Conservation (phyloP, 1,140 invertebrate genomes). For the Oncopodura yosiiana region DNA sequence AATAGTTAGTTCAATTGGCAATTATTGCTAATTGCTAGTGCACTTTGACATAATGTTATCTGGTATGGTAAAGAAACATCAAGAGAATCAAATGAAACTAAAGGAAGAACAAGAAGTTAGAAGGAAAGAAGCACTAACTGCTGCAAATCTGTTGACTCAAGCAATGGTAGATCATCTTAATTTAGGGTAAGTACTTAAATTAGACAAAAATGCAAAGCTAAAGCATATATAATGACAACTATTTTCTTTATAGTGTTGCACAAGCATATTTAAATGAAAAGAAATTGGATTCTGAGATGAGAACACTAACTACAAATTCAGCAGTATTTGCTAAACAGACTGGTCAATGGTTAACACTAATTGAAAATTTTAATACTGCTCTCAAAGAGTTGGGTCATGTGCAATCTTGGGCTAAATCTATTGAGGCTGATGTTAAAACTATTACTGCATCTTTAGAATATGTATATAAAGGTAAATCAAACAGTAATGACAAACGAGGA, state of each 20-base stretch:
- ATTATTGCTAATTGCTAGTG: no score
- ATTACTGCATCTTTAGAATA: constrained; percentile 87
- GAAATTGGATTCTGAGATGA: constrained; percentile 90
- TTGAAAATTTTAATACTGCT: constrained; percentile 90
- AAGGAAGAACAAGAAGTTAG: constrained; percentile 81
- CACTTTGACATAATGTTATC: constrained; percentile 60
- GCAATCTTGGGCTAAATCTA: constrained; percentile 94
- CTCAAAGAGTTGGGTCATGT: constrained; percentile 98
- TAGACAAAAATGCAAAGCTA: neutral
- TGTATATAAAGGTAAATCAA: constrained; percentile 73
- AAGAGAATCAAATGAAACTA: constrained; percentile 58
- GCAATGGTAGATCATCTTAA: constrained; percentile 93
- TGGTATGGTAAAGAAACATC: constrained; percentile 77
- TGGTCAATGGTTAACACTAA: constrained; percentile 85
- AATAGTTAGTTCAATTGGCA: no score
- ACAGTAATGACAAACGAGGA: neutral
- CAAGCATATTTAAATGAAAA: constrained; percentile 98
- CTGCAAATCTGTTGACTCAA: constrained; percentile 83
- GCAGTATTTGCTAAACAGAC: constrained; percentile 93
- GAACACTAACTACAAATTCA: constrained; percentile 87
- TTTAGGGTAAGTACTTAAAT: constrained; percentile 64
- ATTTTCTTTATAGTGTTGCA: constrained; percentile 55
- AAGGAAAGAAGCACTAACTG: constrained; percentile 81
- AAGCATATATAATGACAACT: neutral
- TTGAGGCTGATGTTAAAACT: constrained; percentile 90